phyloP scores from a whole-genome alignment of 2,888 invertebrate species.

The Lepidocyrtoides sp. region DNA sequence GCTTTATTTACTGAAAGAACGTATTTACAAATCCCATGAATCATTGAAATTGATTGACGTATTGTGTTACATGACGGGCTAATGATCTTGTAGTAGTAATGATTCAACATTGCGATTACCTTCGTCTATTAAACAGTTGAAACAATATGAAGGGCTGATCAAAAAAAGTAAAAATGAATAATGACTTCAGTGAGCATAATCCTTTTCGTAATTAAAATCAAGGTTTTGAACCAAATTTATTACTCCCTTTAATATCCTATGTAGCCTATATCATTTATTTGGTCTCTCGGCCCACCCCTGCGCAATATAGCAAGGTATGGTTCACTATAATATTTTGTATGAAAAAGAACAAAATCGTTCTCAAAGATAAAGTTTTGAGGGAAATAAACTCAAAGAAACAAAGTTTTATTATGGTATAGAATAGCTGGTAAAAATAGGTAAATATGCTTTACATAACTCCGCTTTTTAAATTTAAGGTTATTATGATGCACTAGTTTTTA shows the following conservation, averaged over 20 bases:
- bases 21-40: constrained; percentile 43
- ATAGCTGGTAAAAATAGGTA: too few species aligned
- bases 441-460: not conserved
- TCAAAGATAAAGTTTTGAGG: not conserved
- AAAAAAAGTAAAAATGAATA: constrained; percentile 11
- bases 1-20: not conserved
- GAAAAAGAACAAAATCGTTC: not conserved
- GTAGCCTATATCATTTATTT: too few species aligned
- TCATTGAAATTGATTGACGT: constrained; percentile 61
- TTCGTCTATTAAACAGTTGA: constrained; percentile 26
- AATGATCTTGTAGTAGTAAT: constrained; percentile 56
- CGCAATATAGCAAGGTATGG: too few species aligned
- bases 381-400: not conserved
- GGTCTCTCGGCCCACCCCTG: too few species aligned
- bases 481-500: not conserved
- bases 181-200: constrained; percentile 7
- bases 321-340: not conserved
- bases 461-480: not conserved
- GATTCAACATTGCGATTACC: constrained; percentile 53
- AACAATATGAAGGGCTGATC: constrained; percentile 46
- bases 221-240: constrained; percentile 2
- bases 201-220: constrained; percentile 27
- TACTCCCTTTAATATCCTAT: not conserved
- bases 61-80: constrained; percentile 62
- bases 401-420: not conserved